Conservation (phyloP, 2,888 invertebrate genomes). For the Orchestes rusci region DNA sequence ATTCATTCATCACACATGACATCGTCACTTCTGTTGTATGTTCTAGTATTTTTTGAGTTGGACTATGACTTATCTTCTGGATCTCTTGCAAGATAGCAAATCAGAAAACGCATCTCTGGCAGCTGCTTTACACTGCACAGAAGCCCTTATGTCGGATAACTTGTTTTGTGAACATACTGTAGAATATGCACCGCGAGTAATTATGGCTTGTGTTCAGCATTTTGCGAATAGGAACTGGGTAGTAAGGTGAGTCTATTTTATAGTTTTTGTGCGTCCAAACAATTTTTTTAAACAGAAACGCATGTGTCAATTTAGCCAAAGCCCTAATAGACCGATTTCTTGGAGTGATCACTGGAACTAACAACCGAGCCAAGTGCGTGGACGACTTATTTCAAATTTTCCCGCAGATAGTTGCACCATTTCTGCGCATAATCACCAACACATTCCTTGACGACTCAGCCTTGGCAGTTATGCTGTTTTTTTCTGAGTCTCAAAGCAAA, state of each 20-base stretch:
- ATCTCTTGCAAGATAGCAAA: constrained; percentile 23
- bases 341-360: constrained; percentile 28
- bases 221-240: constrained; percentile 29
- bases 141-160: constrained; percentile 31
- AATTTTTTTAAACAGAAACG: constrained; percentile 29
- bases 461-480: constrained; percentile 31
- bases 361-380: constrained; percentile 29
- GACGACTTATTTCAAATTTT: constrained; percentile 30
- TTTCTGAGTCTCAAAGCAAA: constrained; percentile 30
- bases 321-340: constrained; percentile 32
- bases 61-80: constrained; percentile 26
- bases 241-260: constrained; percentile 26
- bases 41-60: constrained; percentile 23
- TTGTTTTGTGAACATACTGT: constrained; percentile 29
- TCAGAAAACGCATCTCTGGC: constrained; percentile 26
- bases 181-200: constrained; percentile 26
- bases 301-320: constrained; percentile 30
- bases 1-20: background rate
- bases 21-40: background rate
- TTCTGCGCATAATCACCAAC: constrained; percentile 25
- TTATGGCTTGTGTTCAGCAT: constrained; percentile 26
- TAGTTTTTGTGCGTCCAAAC: constrained; percentile 1
- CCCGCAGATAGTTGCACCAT: constrained; percentile 25
- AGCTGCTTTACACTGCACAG: constrained; percentile 31
- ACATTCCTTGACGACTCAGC: constrained; percentile 27